Base-by-base conservation (phyloP, 2,797 vertebrate species). In the Arctocebus calabarensis region DNA sequence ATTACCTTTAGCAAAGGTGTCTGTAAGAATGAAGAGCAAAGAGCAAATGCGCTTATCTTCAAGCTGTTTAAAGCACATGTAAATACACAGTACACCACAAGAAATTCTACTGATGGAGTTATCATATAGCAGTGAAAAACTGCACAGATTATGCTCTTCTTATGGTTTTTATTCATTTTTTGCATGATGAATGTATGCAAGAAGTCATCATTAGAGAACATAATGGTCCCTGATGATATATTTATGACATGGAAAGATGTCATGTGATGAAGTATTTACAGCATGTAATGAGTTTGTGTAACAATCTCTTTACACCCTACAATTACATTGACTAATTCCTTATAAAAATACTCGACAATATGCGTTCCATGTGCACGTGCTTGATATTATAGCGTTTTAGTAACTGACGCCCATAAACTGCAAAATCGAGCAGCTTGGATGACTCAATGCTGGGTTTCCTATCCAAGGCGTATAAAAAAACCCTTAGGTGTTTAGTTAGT, bases 291-390 rank as follows among this genome's bases (percentile, higher is more conserved):
- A 98, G 93, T 89, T 95, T 96, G 91, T 93, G 94, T 95, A 97
- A 98, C 96, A 97, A 95, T 91, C 94, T 97, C 93, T 96, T 98
- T 98, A 98, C 94, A 98, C 94, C 90, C 91, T 5, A 23, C 96
- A 97, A 98, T 98, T 98, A 98, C 86, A 97, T 92, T 97, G 95
- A 96, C 88, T 98, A 98, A 98, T 98, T 98, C 97, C 97, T 98
- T 98, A 97, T 97, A 98, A 98, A 98, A 98, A 98, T 97, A 96
- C 75, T 96, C 95, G 91, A 75, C 96, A 98, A 96, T 98, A 95
- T 74, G 93, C 88, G 97, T 90, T 96, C 92, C 92, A 90, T 96
- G 89, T 95, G 94, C 97, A 91, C 77, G 57, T 92, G 95, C 91
- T 98, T 95, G 89, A 94, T 98, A 98, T 97, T 52, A 0, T 89